These are phyloP conservation scores for Apodemus speciosus DNA, from an alignment of 2,113 vertebrate genomes.

Conservation along the genomic window DNA sequence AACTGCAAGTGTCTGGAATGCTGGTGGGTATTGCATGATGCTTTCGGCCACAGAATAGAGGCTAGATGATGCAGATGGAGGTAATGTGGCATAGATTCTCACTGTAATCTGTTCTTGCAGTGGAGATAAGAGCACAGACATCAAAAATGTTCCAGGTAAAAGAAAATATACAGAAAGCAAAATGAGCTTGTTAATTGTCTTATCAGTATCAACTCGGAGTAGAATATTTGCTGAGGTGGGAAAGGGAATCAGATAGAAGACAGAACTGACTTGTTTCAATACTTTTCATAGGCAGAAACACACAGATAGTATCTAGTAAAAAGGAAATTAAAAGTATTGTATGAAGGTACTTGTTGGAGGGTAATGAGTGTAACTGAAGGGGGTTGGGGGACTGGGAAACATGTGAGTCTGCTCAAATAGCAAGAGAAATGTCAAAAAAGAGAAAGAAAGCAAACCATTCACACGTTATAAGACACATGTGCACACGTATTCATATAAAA, in stretches of 20 bases:
- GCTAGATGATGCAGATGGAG: not conserved
- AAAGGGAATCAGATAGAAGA: slow-evolving; percentile 2
- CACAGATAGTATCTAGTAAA: slow-evolving; percentile 20
- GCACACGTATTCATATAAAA: not conserved
- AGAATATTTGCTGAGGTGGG: not conserved
- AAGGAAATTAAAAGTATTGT: not conserved
- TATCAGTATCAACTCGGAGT: not conserved
- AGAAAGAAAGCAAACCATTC: not conserved
- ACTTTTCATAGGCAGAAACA: slow-evolving; percentile 6
- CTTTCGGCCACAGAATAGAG: not conserved
- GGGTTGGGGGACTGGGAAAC: too few species aligned
- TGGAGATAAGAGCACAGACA: not conserved
- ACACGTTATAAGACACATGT: not conserved
- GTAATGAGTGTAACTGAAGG: not conserved
- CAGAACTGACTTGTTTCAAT: slow-evolving; percentile 32
- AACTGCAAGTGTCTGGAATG: not conserved
- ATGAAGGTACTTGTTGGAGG: slow-evolving; percentile 23
- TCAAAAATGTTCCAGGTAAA: not conserved
- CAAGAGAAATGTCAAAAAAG: slow-evolving; percentile 33
- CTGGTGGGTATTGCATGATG: not conserved
- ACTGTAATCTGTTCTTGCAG: not conserved
- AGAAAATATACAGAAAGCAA: not conserved
- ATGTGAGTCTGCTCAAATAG: not conserved
- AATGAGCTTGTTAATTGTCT: not conserved
- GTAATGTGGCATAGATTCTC: not conserved